A percentile compares a stretch with the other conserved stretches of the same genome.
phyloP scores from a whole-genome alignment of 2,113 vertebrate species.

The Eulemur rufifrons region DNA sequence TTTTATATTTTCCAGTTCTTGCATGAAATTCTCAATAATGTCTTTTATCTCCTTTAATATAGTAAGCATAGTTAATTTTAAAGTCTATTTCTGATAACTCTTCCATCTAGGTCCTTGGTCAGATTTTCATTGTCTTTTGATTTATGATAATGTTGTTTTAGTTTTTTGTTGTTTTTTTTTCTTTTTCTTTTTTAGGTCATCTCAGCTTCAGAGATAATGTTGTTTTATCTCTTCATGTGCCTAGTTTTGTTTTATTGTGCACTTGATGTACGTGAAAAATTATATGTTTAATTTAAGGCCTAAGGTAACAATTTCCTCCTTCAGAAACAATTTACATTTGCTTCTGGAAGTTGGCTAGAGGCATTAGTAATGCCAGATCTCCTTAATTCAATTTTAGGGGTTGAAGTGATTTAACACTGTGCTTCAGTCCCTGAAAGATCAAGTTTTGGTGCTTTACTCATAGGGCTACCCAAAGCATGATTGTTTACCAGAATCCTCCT shows the following conservation, averaged over 20 bases:
- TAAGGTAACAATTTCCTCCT: neutral
- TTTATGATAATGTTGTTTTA: neutral
- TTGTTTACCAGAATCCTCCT: neutral
- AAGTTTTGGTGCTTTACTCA: neutral
- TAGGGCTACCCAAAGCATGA: neutral
- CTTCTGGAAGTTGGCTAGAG: neutral
- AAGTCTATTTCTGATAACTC: slow-evolving; percentile 29
- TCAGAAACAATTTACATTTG: slow-evolving; percentile 31
- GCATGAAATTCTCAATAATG: neutral
- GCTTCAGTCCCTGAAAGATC: neutral
- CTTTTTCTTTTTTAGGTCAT: too few species aligned
- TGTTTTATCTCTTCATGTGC: neutral
- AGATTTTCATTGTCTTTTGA: neutral
- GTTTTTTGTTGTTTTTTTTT: too few species aligned
- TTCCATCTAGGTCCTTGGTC: neutral
- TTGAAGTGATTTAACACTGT: neutral
- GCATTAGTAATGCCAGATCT: neutral
- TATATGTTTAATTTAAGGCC: neutral
- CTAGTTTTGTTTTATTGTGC: slow-evolving; percentile 14
- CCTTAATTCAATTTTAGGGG: neutral
- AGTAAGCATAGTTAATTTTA: neutral
- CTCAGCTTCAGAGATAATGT: neutral
- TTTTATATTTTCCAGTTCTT: neutral
- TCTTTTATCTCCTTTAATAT: neutral
- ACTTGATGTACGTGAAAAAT: neutral